Conservation (phyloP, 2,888 invertebrate genomes). For the Selenia dentaria region DNA sequence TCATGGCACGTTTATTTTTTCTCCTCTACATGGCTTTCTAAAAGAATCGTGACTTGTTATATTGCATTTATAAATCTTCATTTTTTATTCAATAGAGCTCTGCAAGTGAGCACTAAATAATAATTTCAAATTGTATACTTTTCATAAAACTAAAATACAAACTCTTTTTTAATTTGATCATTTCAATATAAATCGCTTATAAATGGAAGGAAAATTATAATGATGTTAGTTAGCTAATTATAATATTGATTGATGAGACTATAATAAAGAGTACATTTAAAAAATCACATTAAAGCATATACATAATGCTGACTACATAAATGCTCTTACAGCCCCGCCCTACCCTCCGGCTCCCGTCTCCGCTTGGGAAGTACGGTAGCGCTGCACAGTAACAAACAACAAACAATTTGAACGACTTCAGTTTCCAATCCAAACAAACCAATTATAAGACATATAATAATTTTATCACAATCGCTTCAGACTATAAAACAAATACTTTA, state of each 20-base stretch:
- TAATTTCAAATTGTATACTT: constrained; percentile 81
- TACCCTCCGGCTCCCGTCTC: constrained; percentile 35
- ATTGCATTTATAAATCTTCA: constrained; percentile 80
- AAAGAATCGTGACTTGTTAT: constrained; percentile 85
- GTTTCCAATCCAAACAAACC: constrained; percentile 59
- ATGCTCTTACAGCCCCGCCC: constrained; percentile 76
- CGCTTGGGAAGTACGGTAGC: constrained; percentile 50
- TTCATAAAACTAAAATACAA: constrained; percentile 82
- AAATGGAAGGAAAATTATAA: constrained; percentile 77
- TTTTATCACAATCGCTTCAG: constrained; percentile 80
- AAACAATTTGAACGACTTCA: constrained; percentile 64
- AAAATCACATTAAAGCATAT: constrained; percentile 86
- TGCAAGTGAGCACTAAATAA: constrained; percentile 73
- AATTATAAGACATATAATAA: constrained; percentile 69
- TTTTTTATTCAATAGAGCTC: constrained; percentile 76
- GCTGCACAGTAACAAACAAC: constrained; percentile 65
- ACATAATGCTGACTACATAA: constrained; percentile 85
- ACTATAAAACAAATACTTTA: constrained; percentile 71
- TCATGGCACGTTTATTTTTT: constrained; percentile 86
- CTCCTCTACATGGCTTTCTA: constrained; percentile 85
- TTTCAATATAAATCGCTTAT: constrained; percentile 58
- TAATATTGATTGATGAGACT: constrained; percentile 81
- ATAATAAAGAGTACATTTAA: constrained; percentile 84
- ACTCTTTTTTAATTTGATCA: constrained; percentile 82
- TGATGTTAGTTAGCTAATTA: constrained; percentile 83